Percentiles rank a stretch among this genome's conserved stretches.
These are phyloP conservation scores for Ciconia maguari DNA, from an alignment of 2,113 vertebrate genomes.

Conservation along the genomic window DNA sequence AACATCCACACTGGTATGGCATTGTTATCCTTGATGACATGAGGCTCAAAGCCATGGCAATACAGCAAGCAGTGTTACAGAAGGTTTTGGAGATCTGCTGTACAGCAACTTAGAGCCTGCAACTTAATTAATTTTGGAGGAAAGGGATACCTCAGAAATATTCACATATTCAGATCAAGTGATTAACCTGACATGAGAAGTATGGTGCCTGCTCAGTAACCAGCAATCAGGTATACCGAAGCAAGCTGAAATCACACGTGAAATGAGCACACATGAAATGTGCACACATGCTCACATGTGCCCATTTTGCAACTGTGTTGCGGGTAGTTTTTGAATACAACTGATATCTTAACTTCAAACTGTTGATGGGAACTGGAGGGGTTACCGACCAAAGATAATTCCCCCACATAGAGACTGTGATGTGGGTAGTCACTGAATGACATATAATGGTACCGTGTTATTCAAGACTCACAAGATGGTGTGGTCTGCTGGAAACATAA, in stretches of 20 bases:
- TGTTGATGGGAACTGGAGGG: constrained; percentile 1
- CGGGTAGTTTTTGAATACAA: constrained; percentile 33
- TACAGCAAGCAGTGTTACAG: background rate
- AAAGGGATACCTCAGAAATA: constrained; percentile 9
- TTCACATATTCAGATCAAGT: background rate
- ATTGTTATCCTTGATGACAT: background rate
- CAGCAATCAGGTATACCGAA: background rate
- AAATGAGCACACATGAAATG: background rate
- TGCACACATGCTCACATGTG: background rate
- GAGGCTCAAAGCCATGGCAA: background rate
- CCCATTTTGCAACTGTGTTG: background rate
- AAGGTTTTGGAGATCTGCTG: background rate
- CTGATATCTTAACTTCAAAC: constrained; percentile 44
- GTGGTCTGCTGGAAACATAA: constrained; percentile 51
- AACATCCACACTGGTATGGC: background rate
- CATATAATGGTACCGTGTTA: background rate
- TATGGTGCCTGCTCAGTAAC: constrained; percentile 5
- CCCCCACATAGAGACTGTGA: constrained; percentile 20
- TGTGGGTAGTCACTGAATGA: constrained; percentile 52
- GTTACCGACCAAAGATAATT: constrained; percentile 32
- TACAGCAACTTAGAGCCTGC: background rate
- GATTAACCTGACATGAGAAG: constrained; percentile 15
- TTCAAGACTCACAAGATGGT: constrained; percentile 49
- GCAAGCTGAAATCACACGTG: constrained; percentile 17
- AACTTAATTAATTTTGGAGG: background rate